Evolutionary conservation across 2,113 vertebrate species (phyloP).

Genomic region (Phyllostomus hastatus): DNA sequence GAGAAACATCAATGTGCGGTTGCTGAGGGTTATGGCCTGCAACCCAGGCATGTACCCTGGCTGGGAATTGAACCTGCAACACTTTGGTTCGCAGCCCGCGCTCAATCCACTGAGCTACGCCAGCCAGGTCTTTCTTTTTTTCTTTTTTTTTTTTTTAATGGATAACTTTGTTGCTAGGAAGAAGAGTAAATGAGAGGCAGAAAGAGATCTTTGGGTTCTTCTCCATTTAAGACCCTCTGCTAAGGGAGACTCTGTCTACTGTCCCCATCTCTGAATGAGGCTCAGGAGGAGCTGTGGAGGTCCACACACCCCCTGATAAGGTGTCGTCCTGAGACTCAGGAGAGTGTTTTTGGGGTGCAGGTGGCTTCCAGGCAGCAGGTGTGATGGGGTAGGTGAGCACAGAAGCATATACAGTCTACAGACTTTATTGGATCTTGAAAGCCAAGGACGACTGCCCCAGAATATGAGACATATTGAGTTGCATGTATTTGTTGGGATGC

Average conservation of each 20-base stretch:
- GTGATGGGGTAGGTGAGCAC: background rate
- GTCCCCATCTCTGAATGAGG: background rate
- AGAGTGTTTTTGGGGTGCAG: background rate
- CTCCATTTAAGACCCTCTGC: background rate
- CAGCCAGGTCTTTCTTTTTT: background rate
- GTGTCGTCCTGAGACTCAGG: accelerated
- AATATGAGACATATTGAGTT: accelerated
- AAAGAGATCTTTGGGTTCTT: too few relatives aligned
- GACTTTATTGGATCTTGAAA: background rate
- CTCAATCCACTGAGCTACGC: too few relatives aligned
- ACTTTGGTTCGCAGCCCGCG: too few relatives aligned
- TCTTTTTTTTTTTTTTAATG: background rate
- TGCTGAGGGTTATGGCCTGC: too few relatives aligned
- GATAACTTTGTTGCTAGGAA: background rate
- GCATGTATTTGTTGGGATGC: background rate
- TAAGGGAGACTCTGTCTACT: background rate
- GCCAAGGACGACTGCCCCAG: background rate
- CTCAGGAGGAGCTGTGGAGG: background rate
- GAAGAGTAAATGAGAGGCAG: background rate
- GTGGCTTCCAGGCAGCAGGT: background rate
- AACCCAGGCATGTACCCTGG: too few relatives aligned
- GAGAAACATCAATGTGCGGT: too few relatives aligned
- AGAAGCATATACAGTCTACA: accelerated
- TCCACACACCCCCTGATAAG: background rate
- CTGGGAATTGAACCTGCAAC: too few relatives aligned